Percentiles rank a stretch among this genome's conserved stretches.
Evolutionary conservation across 2,797 vertebrate genomes (phyloP).

Genomic region (Urosaurus nigricauda): DNA sequence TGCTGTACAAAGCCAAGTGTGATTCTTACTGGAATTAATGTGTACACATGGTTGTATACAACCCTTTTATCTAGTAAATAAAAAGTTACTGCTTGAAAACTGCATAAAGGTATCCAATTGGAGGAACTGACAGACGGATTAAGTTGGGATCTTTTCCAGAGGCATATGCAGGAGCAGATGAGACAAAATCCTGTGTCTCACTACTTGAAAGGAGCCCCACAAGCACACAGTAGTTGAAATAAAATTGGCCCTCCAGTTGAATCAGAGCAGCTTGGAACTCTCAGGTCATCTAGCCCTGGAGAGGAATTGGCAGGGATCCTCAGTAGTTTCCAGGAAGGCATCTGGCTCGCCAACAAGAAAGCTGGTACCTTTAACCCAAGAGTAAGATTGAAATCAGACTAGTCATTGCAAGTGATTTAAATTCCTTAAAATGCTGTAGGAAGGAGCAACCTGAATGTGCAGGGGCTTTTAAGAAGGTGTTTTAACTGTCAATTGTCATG

Average conservation of each 20-base stretch:
- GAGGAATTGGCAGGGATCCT: conserved; percentile 11
- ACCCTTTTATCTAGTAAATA: not conserved
- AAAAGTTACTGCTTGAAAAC: not conserved
- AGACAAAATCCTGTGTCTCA: not conserved
- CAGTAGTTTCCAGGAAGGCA: conserved; percentile 25
- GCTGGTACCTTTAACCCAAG: not conserved
- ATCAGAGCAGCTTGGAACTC: conserved; percentile 10
- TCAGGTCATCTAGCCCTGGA: conserved; percentile 19
- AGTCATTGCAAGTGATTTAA: not conserved
- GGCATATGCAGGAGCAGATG: not conserved
- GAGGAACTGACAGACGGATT: not conserved
- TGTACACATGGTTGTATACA: not conserved
- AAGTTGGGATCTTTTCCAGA: conserved; percentile 7
- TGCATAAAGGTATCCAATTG: not conserved
- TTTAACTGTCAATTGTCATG: not conserved
- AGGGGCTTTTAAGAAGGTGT: not conserved
- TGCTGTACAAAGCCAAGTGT: not conserved
- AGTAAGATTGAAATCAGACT: not conserved
- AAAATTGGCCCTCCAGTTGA: conserved; percentile 5
- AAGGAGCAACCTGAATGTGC: not conserved
- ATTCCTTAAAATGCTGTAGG: not conserved
- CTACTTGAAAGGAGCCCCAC: not conserved
- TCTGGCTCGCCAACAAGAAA: conserved; percentile 11
- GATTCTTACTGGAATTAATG: not conserved
- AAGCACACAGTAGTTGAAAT: not conserved